These are phyloP conservation scores for Hirudinaria manillensis DNA, from an alignment of 2,888 invertebrate genomes.

Conservation along the genomic window DNA sequence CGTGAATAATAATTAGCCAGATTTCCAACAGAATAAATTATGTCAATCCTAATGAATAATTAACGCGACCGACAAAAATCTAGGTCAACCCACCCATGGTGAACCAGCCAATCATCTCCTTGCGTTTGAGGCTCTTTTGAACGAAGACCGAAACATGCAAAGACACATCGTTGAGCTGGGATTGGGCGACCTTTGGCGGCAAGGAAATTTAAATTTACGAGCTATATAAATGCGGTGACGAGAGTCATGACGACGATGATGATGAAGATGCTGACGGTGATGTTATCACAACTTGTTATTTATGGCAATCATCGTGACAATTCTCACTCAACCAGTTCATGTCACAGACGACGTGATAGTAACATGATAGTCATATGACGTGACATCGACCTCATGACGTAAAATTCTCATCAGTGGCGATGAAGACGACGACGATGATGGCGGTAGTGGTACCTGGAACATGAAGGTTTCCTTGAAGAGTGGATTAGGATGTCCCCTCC, in stretches of 20 bases:
- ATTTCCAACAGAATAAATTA: too few species aligned
- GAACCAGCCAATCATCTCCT: slow-evolving; percentile 96
- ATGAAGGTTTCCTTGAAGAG: slow-evolving; percentile 91
- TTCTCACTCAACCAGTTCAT: too few species aligned
- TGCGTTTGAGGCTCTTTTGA: slow-evolving; percentile 83
- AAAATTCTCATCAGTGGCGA: background rate
- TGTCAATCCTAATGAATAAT: too few species aligned
- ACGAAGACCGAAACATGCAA: slow-evolving; percentile 87
- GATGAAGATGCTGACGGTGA: background rate
- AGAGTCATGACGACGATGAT: background rate
- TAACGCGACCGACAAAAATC: too few species aligned
- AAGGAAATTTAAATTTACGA: background rate
- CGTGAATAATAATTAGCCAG: too few species aligned
- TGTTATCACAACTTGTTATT: background rate
- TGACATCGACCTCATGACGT: background rate
- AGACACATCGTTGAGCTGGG: slow-evolving; percentile 88
- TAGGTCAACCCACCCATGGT: slow-evolving; percentile 64
- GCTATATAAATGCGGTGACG: background rate
- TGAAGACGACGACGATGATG: too few species aligned
- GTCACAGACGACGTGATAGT: too few species aligned
- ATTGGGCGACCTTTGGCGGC: slow-evolving; percentile 67
- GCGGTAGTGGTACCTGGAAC: slow-evolving; percentile 63
- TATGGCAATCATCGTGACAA: background rate
- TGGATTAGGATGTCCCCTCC: slow-evolving; percentile 88
- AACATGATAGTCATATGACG: too few species aligned